Base-by-base conservation (phyloP, 2,797 vertebrate species). In the Champsocephalus esox region DNA sequence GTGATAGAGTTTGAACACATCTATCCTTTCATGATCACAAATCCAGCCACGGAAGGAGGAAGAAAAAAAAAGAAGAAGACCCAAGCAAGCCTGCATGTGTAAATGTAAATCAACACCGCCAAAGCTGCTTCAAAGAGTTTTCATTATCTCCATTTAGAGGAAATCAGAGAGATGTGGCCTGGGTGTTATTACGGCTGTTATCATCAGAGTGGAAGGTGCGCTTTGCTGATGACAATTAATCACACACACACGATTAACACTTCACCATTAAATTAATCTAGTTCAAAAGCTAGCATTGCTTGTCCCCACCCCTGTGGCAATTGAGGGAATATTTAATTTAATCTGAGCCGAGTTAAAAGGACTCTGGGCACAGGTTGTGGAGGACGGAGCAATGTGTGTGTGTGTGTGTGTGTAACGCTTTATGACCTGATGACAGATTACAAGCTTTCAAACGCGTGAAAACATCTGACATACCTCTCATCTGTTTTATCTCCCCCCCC, bases 361-460 rank as follows among this genome's bases (percentile, higher is more conserved):
- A 86, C 64, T 81, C 83, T 85, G 87, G 77, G 77, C 77, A 55
- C 74, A 85, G 84, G 89, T 83, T 78, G 80, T 73, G 60, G 76
- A 76, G 67, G 80, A 73, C 50, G 80, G 80, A 59, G 74, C 71
- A n/a, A n/a, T 43, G 80, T 68, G 61, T 72, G 69, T 58, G 73
- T 55, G 66, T 60, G 51, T 59, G 61, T 62, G 78, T 73, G 80
- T 62, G 54, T 72, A 78, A 83, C 70, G 72, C 77, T 12, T 73
- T 92, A 85, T 93, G 91, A 89, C 91, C 91, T 82, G 93, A 93
- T 93, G 89, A 91, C 88, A 91, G 92, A 94, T 93, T 89, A 89
- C 87, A 84, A 84, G 87, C 85, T 84, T 93, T 90, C 81, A 87
- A 88, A 90, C 75, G 68, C 2, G 68, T 75, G 68, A 73, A 86